Evolutionary conservation across 2,797 vertebrate genomes (phyloP), one percentile per base, ranked within the genome.

Genomic region (Champsocephalus esox): DNA sequence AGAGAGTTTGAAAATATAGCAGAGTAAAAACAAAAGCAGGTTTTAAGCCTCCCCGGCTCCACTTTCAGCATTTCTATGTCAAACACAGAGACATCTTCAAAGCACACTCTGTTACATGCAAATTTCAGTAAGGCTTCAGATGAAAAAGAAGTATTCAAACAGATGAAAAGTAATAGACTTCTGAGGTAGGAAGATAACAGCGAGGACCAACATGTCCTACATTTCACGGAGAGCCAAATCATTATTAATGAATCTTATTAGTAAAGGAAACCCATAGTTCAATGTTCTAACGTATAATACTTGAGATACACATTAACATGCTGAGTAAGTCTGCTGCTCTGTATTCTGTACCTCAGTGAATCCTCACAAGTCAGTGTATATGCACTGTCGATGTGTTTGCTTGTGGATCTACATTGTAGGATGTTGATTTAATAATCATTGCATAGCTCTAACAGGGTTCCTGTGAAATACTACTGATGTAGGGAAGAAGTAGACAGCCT

Each of bases 121-220:
- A 57, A 88, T 87, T 81, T 86, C 59, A 77, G 43, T 19, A 43
- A 67, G 12, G 74, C 70, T 58, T 79, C 66, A 86, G 89, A 87
- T 86, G 66, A 77, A 21, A 21, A 21, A 83, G 69, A 60, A 55
- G 58, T 57, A 73, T 67, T 78, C 73, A 76, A 73, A 72, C 69
- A 75, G 87, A 87, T 90, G 34, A 84, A 86, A 87, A 87, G 82
- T 67, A 73, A 14, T 19, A 45, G 75, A 80, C 88, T 84, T 87
- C 80, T 79, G 80, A 90, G 77, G 79, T 83, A 77, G 78, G 79
- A 52, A 69, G 83, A 88, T 83, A 75, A 85, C 77, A 70, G 65
- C 45, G 70, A 71, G 58, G 64, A 84, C 50, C 51, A 55, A 56
- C 28, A 65, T 59, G 86, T 83, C 87, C 87, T 79, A 88, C 78